A percentile compares a stretch with the other conserved stretches of the same genome.
These are phyloP conservation scores for Darevskia mixta DNA, from an alignment of 2,797 vertebrate species.

Conservation along the genomic window DNA sequence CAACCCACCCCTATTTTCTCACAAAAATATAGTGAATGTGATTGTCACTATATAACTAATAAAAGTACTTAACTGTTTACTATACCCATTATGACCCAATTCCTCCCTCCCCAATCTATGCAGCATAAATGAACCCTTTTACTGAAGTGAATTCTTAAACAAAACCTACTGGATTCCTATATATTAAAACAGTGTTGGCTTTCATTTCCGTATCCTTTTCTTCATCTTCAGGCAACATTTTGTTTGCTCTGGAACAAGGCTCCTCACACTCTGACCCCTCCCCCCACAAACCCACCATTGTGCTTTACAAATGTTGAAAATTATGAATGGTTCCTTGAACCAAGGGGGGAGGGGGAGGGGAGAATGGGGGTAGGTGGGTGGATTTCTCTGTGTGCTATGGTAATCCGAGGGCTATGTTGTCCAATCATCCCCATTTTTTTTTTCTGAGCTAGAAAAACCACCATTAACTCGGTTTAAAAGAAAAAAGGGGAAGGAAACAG, in stretches of 20 bases:
- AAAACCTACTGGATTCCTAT: conserved; percentile 70
- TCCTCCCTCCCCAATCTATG: conserved; percentile 11
- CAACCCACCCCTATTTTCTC: conserved; percentile 45
- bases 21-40: conserved; percentile 38
- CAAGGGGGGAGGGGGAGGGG: conserved; percentile 50
- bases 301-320: conserved; percentile 75
- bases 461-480: conserved; percentile 45
- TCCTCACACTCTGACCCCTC: conserved; percentile 76
- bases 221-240: conserved; percentile 76
- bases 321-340: conserved; percentile 78
- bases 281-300: conserved; percentile 81
- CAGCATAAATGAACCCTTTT: conserved; percentile 68
- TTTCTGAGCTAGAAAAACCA: conserved; percentile 13
- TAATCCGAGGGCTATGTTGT: conserved; percentile 56
- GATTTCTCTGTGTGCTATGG: conserved; percentile 64
- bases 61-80: conserved; percentile 61
- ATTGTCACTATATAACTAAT: conserved; percentile 52
- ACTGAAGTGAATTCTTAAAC: conserved; percentile 71
- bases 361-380: conserved; percentile 42
- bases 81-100: conserved; percentile 60
- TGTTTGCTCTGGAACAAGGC: conserved; percentile 77
- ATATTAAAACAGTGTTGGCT: conserved; percentile 70
- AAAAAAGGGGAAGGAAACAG: conserved; percentile 22
- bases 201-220: conserved; percentile 78
- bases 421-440: conserved; percentile 14